phyloP scores from a whole-genome alignment of 2,113 vertebrate genomes.

The Scolopax mira region DNA sequence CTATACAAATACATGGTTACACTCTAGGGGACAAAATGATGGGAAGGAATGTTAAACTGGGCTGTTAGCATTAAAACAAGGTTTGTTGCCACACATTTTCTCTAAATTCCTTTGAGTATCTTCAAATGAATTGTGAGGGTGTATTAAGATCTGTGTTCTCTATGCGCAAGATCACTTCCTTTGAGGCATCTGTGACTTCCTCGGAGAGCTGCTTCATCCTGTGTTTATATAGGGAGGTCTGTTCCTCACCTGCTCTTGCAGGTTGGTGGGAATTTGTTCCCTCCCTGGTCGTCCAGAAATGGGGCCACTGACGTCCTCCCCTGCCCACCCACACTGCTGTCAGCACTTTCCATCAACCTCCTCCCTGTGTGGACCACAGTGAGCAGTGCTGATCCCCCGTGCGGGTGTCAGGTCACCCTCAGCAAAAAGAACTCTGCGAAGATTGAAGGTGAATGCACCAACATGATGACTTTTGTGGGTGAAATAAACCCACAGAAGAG shows the following conservation, averaged over 20 bases:
- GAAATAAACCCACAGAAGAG: not conserved
- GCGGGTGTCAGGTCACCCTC: fast-evolving
- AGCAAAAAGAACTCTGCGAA: not conserved
- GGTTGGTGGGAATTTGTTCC: not conserved
- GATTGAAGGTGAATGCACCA: not conserved
- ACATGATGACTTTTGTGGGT: fast-evolving
- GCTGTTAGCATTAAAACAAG: not conserved
- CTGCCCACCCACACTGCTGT: not conserved
- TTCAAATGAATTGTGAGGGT: not conserved
- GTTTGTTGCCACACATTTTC: not conserved
- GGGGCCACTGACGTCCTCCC: too few relatives aligned
- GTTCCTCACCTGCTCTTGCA: not conserved
- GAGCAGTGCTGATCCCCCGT: fast-evolving
- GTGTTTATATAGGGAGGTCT: not conserved
- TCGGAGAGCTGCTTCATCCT: fast-evolving
- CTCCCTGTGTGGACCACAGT: fast-evolving
- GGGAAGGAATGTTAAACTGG: not conserved
- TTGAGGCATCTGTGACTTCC: not conserved
- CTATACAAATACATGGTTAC: not conserved
- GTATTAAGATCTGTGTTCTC: not conserved
- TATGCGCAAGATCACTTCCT: not conserved
- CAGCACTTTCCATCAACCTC: not conserved
- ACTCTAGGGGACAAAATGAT: not conserved
- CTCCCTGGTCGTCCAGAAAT: fast-evolving
- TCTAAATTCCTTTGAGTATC: not conserved